Evolutionary conservation across 2,797 vertebrate genomes (phyloP), one percentile per base, ranked within the genome.

Genomic region (Fundulus diaphanus): DNA sequence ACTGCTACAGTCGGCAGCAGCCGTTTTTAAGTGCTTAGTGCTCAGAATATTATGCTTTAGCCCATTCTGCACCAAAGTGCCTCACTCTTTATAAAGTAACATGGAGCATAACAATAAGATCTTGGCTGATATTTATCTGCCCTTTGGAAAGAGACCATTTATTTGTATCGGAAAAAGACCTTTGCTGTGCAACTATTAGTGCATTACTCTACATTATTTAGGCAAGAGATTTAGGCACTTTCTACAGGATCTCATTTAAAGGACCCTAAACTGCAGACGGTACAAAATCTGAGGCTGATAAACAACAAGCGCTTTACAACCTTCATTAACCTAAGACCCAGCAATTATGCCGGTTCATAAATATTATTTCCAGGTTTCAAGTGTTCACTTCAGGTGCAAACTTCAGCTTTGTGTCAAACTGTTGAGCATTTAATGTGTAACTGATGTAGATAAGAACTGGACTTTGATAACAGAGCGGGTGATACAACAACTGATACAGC

Each of bases 391-490:
- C 16, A 69, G 6, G 68, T 69, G 46, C 33, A n/a, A n/a, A 42
- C 12, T 54, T 18, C 65, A n/a, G 44, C 63, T 56, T 67, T 42
- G 7, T 33, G 46, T 7, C 49, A 7, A 52, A 70, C 22, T 46
- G 8, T 13, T n/a, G n/a, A 15, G 0, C 3, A 59, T 29, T 71
- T 80, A 87, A 78, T 80, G 59, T 68, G 13, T 82, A 85, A 78
- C 76, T 35, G 18, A 57, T 4, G 1, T 7, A 57, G 82, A 89
- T 88, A 86, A 89, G 31, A 84, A 29, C 0, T 79, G 78, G 75
- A 90, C 88, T 90, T 85, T 90, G 85, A 79, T 63, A 68, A 65
- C 79, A 42, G 11, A 22, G 5, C 35, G 7, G 57, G 24, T 74
- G 9, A 75, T 15, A 54, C 16, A 69, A 37, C 1, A 16, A 51